Conservation (phyloP, 2,888 invertebrate genomes). For the Cantharis rufa region DNA sequence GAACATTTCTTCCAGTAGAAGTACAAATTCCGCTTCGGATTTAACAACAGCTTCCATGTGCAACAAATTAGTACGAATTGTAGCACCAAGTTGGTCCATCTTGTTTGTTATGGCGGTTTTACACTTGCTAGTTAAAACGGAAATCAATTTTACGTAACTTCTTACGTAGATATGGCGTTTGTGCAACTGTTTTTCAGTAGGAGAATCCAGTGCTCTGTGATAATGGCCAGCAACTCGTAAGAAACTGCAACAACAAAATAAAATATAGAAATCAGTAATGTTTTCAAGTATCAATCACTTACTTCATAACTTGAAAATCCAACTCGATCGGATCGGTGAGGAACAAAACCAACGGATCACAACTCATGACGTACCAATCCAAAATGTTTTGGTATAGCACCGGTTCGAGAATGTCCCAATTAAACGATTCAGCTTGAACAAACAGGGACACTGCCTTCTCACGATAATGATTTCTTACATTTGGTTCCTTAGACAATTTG, state of each 20-base stretch:
- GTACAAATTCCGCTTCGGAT: conserved; percentile 56
- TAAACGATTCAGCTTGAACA: conserved; percentile 64
- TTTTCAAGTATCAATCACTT: conserved; percentile 32
- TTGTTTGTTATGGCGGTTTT: conserved; percentile 58
- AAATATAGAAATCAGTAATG: too few species aligned
- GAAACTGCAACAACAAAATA: conserved; percentile 56
- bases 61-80: conserved; percentile 59
- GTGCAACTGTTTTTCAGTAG: conserved; percentile 53
- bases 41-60: conserved; percentile 59
- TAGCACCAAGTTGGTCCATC: conserved; percentile 56
- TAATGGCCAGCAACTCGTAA: conserved; percentile 66
- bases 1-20: conserved; percentile 60
- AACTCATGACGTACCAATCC: conserved; percentile 76
- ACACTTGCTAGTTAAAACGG: conserved; percentile 60
- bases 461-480: conserved; percentile 63
- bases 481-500: conserved; percentile 73
- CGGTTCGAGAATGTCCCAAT: conserved; percentile 69
- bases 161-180: conserved; percentile 67
- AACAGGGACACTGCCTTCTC: conserved; percentile 55
- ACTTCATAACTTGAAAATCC: conserved; percentile 66
- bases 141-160: conserved; percentile 63
- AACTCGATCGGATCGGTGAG: conserved; percentile 60
- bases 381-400: conserved; percentile 66
- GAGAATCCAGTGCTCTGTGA: conserved; percentile 52
- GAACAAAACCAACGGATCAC: conserved; percentile 71